Evolutionary conservation across 2,113 vertebrate genomes (phyloP), one percentile per base, ranked within the genome.

Genomic region (Smithornis capensis): DNA sequence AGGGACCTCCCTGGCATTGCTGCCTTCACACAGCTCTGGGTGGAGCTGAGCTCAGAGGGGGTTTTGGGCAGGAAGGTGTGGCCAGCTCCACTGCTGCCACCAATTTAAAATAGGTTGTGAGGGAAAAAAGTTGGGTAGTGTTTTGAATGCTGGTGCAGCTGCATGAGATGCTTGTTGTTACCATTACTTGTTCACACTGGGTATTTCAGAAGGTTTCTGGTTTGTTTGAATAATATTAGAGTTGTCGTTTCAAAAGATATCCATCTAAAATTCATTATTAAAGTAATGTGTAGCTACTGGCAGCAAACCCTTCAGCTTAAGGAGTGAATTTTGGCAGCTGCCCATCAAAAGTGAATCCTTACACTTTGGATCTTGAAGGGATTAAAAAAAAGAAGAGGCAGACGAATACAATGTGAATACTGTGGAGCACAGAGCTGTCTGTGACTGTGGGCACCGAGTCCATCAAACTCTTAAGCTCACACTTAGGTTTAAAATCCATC

Each of bases 131-230:
- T 22, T 14, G 62, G 24, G 19, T 53, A 29, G 60, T 55, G 60
- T 16, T 68, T 82, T 90, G 50, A 47, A 10, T n/a, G 37, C 19
- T 63, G 63, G 24, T 77, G 19, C 22, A 69, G 42, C 53, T 33
- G 8, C 44, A n/a, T 31, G 23, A 71, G 71, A 83, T 0, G 1
- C 0, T 0, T 24, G 14, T n/a, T 64, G 24, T 21, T 19, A 21
- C 11, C 0, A 0, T 4, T 49, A 9, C 77, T 42, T 37, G 31
- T 53, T 37, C 53, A 42, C 68, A 49, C 56, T 4, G 23, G 19
- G 35, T 25, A 3, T 71, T 69, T 78, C 8, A 15, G 55, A 45
- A 69, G 28, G 64, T 17, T 17, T 7, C 37, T 69, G 31, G 10
- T 47, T 82, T 87, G 38, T 78, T 40, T 65, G 50, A 35, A 19